Conservation (phyloP, 2,113 vertebrate species). For the Bubalus kerabau region DNA sequence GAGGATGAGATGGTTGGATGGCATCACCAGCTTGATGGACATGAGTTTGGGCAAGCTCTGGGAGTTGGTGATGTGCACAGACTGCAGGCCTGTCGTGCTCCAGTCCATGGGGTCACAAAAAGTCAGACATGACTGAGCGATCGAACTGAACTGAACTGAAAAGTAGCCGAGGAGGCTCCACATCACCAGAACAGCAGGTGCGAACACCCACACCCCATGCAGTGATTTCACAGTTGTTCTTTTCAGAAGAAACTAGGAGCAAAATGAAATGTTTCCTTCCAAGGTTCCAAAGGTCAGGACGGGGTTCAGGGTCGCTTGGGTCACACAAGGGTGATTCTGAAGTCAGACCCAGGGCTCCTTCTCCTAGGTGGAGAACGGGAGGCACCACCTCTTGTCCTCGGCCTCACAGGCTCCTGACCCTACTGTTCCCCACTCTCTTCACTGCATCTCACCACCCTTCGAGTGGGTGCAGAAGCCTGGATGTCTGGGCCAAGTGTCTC, state of each 20-base stretch:
- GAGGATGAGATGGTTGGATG: background rate
- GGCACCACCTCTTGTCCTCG: accelerated
- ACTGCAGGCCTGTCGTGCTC: background rate
- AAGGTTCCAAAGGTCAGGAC: background rate
- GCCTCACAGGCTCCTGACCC: background rate
- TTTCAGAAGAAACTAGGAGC: background rate
- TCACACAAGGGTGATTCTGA: background rate
- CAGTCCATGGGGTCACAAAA: background rate
- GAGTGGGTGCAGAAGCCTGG: background rate
- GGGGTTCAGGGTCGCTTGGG: background rate
- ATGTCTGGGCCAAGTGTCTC: background rate
- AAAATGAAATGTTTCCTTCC: background rate
- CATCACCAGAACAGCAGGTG: background rate
- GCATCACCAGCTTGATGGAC: background rate
- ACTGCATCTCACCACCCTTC: background rate
- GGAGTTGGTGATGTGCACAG: background rate
- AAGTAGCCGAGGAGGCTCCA: background rate
- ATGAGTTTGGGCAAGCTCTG: background rate
- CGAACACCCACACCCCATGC: background rate
- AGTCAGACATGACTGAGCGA: background rate
- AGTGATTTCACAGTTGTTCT: background rate
- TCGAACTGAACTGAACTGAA: background rate
- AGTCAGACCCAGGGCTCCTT: background rate
- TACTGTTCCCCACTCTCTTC: background rate
- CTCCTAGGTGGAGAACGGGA: background rate